Percentiles rank a stretch among this genome's conserved stretches.
Conservation (phyloP, 2,888 invertebrate genomes). For the Adelphocoris suturalis region DNA sequence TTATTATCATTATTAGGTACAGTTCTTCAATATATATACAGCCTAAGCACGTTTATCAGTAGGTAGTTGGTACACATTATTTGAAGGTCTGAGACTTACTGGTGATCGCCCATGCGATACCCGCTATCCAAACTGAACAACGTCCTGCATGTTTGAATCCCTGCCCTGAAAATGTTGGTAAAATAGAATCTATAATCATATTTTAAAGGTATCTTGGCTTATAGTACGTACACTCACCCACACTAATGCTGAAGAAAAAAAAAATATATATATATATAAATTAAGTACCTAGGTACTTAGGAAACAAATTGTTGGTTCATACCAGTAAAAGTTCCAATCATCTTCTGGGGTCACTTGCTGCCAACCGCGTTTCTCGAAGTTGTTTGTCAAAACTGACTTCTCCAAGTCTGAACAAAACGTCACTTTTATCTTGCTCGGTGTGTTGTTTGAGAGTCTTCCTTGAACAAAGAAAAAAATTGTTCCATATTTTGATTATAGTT, state of each 20-base stretch:
- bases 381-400: slow-evolving; percentile 94
- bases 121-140: slow-evolving; percentile 95
- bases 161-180: slow-evolving; percentile 82
- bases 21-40: no score
- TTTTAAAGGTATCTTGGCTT: no score
- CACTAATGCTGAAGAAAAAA: no score
- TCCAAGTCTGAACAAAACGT: slow-evolving; percentile 92
- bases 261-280: no score
- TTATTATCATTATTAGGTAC: no score
- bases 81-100: slow-evolving; percentile 81
- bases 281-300: no score
- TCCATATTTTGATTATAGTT: not conserved
- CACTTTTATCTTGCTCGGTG: slow-evolving; percentile 73
- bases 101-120: slow-evolving; percentile 94
- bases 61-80: no score
- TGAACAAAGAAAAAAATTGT: not conserved
- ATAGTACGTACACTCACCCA: no score
- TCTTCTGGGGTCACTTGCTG: slow-evolving; percentile 91
- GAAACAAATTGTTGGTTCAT: slow-evolving; percentile 72
- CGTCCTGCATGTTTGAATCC: slow-evolving; percentile 92
- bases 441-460: slow-evolving; percentile 67
- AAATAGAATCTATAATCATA: no score
- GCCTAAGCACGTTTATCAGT: no score
- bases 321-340: slow-evolving; percentile 97
- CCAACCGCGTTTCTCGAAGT: slow-evolving; percentile 96